phyloP scores from a whole-genome alignment of 1,140 invertebrate genomes.

The Phenacoccus solenopsis region DNA sequence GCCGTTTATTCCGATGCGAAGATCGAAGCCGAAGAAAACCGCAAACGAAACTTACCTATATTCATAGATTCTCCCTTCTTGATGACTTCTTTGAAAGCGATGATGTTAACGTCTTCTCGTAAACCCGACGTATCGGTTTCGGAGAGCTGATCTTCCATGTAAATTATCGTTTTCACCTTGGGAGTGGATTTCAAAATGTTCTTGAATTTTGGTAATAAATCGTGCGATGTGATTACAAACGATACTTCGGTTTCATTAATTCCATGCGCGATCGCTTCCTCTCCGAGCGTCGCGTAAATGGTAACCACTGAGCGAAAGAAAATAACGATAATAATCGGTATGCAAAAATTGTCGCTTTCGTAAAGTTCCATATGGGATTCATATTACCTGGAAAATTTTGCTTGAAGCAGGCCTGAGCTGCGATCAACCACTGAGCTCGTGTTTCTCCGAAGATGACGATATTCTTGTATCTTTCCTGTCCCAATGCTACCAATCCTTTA shows the following conservation, averaged over 20 bases:
- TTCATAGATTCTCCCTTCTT: conserved; percentile 29
- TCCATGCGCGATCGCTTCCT: conserved; percentile 88
- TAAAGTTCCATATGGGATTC: no score
- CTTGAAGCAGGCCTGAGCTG: conserved; percentile 85
- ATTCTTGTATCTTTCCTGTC: conserved; percentile 51
- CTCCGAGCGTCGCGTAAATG: conserved; percentile 90
- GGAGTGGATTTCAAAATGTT: conserved; percentile 54
- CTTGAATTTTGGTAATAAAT: conserved; percentile 79
- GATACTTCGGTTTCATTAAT: conserved; percentile 93
- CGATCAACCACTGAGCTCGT: conserved; percentile 90
- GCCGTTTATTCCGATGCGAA: neutral
- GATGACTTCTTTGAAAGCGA: conserved; percentile 47
- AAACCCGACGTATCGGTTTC: conserved; percentile 50
- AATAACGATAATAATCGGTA: no score
- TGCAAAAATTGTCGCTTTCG: no score
- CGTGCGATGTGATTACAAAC: conserved; percentile 77
- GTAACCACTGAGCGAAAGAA: conserved; percentile 59
- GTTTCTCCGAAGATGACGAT: conserved; percentile 95
- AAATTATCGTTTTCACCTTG: conserved; percentile 64
- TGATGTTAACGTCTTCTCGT: conserved; percentile 50
- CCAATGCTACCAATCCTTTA: conserved; percentile 54
- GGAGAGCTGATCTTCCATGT: conserved; percentile 75
- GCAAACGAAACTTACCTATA: conserved; percentile 16
- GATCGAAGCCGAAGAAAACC: neutral
- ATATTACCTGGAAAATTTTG: conserved; percentile 65